Percentiles rank a stretch among this genome's conserved stretches.
Conservation (phyloP, 2,113 vertebrate genomes). For the Formicarius rufipectus region DNA sequence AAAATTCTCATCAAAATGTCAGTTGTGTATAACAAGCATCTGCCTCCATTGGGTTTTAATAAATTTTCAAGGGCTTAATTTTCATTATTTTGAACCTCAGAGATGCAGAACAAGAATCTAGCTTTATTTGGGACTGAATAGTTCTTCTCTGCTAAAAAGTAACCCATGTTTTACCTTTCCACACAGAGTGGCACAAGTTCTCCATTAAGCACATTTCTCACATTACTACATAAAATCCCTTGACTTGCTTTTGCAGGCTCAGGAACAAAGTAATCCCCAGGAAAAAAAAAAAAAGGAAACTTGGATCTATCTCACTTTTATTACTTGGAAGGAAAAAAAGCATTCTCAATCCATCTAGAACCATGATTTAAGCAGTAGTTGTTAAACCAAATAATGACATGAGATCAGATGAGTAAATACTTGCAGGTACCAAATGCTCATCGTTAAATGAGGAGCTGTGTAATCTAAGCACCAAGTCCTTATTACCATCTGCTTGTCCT, state of each 20-base stretch:
- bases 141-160: background rate
- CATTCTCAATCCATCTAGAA: conserved; percentile 32
- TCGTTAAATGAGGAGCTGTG: background rate
- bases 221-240: background rate
- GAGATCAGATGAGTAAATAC: conserved; percentile 14
- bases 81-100: background rate
- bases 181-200: background rate
- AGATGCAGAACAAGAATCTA: background rate
- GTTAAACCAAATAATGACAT: conserved; percentile 25
- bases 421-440: conserved; percentile 9
- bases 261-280: no score
- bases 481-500: background rate
- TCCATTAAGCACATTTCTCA: background rate
- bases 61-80: background rate
- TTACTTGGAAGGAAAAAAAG: background rate
- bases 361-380: conserved; percentile 26
- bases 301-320: background rate
- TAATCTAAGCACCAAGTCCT: conserved; percentile 14
- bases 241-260: conserved; percentile 37
- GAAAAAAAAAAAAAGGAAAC: background rate
- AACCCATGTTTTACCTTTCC: background rate
- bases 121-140: background rate
- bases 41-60: background rate
- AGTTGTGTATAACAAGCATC: background rate
- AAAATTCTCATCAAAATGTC: background rate